A percentile compares a stretch with the other conserved stretches of the same genome.
Conservation (phyloP, 2,113 vertebrate species). For the Callithrix jacchus region DNA sequence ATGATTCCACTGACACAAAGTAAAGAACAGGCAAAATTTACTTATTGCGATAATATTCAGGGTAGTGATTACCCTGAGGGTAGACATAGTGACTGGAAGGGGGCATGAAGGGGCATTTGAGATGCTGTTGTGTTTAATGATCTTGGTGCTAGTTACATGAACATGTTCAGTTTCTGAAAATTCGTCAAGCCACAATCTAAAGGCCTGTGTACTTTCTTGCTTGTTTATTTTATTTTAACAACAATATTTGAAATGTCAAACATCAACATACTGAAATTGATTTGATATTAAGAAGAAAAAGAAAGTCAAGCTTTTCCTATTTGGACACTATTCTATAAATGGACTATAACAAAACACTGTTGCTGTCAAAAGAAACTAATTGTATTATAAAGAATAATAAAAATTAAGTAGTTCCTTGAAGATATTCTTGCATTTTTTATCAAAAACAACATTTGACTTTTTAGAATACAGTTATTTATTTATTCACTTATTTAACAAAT, state of each 20-base stretch:
- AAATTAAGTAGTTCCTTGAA: neutral
- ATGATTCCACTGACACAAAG: neutral
- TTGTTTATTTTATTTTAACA: neutral
- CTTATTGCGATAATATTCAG: neutral
- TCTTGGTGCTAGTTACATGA: neutral
- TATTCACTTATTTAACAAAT: neutral
- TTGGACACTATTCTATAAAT: neutral
- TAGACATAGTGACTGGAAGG: neutral
- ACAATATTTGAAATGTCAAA: neutral
- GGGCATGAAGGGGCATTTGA: neutral
- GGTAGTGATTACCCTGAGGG: neutral
- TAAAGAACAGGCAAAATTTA: neutral
- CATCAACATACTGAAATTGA: neutral
- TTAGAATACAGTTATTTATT: neutral
- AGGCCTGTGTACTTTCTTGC: neutral
- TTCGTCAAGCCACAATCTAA: neutral
- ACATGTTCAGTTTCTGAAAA: neutral
- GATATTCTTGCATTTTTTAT: neutral
- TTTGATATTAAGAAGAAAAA: slow-evolving; percentile 5
- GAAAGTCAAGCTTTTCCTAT: neutral
- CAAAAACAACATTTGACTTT: neutral
- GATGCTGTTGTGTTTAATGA: neutral
- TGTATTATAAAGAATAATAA: neutral
- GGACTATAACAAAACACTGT: neutral
- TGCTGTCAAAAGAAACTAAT: neutral